Conservation (phyloP, 2,113 vertebrate genomes). For the Embiotoca jacksoni region DNA sequence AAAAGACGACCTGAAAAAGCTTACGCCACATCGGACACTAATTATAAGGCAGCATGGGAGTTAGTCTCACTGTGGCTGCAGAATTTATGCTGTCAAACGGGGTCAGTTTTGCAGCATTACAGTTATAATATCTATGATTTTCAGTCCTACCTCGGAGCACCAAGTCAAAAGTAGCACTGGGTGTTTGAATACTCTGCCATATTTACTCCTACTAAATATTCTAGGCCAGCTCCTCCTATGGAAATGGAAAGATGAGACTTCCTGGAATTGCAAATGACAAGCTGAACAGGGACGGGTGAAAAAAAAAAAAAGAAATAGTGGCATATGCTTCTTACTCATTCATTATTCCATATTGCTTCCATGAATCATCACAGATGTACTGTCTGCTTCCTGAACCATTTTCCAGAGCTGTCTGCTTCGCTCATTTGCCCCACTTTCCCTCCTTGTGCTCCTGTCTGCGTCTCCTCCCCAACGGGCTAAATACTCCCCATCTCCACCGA, state of each 20-base stretch:
- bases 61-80: neutral
- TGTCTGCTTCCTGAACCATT: constrained; percentile 6
- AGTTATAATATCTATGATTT: neutral
- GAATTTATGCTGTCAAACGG: constrained; percentile 16
- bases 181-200: neutral
- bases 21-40: neutral
- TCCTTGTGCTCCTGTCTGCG: neutral
- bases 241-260: constrained; percentile 15
- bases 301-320: neutral
- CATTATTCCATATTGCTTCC: neutral
- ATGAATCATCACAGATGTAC: constrained; percentile 29
- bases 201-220: neutral
- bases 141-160: neutral
- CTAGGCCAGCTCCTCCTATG: neutral
- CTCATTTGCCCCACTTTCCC: constrained; percentile 17
- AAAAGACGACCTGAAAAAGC: constrained; percentile 15
- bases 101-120: constrained; percentile 5
- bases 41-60: neutral
- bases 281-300: neutral
- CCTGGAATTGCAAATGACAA: constrained; percentile 7
- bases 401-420: constrained; percentile 14
- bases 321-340: constrained; percentile 24
- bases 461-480: constrained; percentile 29
- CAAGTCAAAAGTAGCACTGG: neutral
- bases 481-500: constrained; percentile 51